Evolutionary conservation across 2,113 vertebrate species (phyloP).

Genomic region (Poecile atricapillus): DNA sequence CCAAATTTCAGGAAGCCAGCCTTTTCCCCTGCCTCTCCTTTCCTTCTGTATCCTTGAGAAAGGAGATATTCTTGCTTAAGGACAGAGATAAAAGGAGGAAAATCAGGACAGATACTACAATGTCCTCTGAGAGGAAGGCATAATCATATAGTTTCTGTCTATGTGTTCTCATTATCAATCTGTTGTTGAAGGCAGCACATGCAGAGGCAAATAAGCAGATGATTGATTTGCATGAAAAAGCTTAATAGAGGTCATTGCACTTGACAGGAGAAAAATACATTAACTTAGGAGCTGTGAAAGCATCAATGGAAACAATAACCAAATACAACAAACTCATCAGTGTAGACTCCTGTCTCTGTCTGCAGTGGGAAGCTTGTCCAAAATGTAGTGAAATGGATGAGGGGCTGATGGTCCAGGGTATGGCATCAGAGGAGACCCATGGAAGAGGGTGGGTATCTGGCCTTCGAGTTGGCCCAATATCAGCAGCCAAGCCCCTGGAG

Average conservation of each 20-base stretch:
- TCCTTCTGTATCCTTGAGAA: background rate
- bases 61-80: background rate
- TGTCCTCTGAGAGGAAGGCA: background rate
- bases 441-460: background rate
- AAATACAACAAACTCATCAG: background rate
- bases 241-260: background rate
- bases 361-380: background rate
- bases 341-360: background rate
- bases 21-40: background rate
- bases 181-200: background rate
- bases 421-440: rapidly evolving
- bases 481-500: rapidly evolving
- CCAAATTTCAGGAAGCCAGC: background rate
- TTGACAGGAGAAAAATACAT: background rate
- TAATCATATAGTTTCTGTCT: background rate
- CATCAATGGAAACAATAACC: background rate
- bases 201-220: background rate
- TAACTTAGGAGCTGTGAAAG: background rate
- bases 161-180: background rate
- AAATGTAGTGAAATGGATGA: background rate
- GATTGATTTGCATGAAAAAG: background rate
- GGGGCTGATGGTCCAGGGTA: background rate
- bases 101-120: background rate
- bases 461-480: background rate
- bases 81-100: background rate